Evolutionary conservation across 2,888 invertebrate species (phyloP), one percentile per base, ranked within the genome.

Genomic region (Arctia plantaginis): DNA sequence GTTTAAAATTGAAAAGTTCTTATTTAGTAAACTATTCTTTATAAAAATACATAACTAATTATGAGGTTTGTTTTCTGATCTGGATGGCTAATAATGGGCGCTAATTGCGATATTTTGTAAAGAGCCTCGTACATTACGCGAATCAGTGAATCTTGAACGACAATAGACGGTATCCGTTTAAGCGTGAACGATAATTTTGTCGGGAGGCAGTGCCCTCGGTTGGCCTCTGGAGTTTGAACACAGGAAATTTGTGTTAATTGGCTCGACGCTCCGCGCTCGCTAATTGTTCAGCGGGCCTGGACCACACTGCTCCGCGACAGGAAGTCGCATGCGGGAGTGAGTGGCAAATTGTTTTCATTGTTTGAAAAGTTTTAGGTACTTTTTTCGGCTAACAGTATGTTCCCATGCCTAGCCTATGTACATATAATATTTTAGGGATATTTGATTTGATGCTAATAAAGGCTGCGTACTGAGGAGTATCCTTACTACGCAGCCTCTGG

Each of bases 241-340:
- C 95, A 94, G 95, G 95, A 95, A 92, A 94, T 94, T 94, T 90
- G 91, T 93, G 94, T 93, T 95, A 95, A 95, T 95, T 95, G 93
- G 86, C 86, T 86, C 83, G 85, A 88, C 86, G 89, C 87, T 73
- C 44, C 35, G 55, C 89, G 87, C 83, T 85, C 90, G 94, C 91
- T 95, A 95, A 95, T 95, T 94, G 94, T 90, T 90, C 82, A 87
- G 91, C 90, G 91, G 86, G 89, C 87, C 89, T 88, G 89, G 93
- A 93, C 93, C 90, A 90, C 90, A 90, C 90, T 82, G 82, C 82
- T 76, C 78, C 75, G 71, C 78, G 88, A 85, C 89, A 89, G 92
- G 93, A 93, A 91, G 90, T 91, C 82, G 86, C 89, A 88, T 87
- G 77, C 78, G 66, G 67, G 72, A 72, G 55, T 55, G 33, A 33